These are phyloP conservation scores for Goniozus legneri DNA, from an alignment of 1,140 invertebrate species.

Conservation along the genomic window DNA sequence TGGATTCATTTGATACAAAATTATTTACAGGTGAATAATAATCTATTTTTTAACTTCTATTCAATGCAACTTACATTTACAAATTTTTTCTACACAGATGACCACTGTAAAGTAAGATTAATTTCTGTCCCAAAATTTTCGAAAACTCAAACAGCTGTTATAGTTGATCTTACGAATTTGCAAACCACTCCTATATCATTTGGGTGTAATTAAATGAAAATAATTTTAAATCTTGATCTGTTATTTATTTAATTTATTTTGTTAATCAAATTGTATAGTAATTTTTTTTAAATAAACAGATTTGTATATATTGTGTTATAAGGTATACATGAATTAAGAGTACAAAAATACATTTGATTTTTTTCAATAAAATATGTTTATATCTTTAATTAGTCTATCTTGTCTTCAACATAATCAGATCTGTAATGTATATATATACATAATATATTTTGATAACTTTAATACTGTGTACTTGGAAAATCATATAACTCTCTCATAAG, in stretches of 20 bases:
- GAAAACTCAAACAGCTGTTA: constrained; percentile 59
- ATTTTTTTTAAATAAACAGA: too few relatives aligned
- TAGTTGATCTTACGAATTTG: constrained; percentile 66
- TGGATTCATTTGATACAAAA: constrained; percentile 68
- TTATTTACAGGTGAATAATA: constrained; percentile 58
- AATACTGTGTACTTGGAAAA: too few relatives aligned
- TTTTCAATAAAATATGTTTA: too few relatives aligned
- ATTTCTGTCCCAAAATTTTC: constrained; percentile 69
- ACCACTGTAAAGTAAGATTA: constrained; percentile 60
- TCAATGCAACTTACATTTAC: not conserved
- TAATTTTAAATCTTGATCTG: not conserved
- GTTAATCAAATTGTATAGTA: not conserved
- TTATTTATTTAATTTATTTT: not conserved
- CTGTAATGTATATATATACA: too few relatives aligned
- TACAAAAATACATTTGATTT: too few relatives aligned
- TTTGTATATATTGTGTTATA: too few relatives aligned
- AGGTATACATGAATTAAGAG: too few relatives aligned
- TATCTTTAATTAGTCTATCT: too few relatives aligned
- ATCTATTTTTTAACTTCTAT: constrained; percentile 6
- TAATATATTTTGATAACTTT: too few relatives aligned
- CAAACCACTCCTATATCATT: constrained; percentile 64
- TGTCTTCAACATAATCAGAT: too few relatives aligned
- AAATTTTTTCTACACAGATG: constrained; percentile 46
- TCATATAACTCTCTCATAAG: too few relatives aligned
- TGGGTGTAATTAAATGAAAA: constrained; percentile 15